A percentile compares a stretch with the other conserved stretches of the same genome.
phyloP scores from a whole-genome alignment of 2,113 vertebrate genomes.

The Epinephelus moara region DNA sequence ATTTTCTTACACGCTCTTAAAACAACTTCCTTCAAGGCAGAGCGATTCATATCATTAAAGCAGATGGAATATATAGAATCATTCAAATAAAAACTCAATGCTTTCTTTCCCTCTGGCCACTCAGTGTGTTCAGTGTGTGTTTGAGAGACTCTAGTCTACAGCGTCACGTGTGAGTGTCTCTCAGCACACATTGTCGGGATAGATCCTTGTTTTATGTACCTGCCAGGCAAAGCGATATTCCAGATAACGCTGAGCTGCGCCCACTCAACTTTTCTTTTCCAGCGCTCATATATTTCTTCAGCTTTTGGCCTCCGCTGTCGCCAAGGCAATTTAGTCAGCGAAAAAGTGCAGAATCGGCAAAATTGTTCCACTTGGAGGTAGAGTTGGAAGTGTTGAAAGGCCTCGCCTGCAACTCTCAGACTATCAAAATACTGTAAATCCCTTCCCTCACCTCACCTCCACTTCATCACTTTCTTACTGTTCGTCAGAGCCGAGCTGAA shows the following conservation, averaged over 20 bases:
- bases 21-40: conserved; percentile 1
- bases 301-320: conserved; percentile 70
- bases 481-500: conserved; percentile 31
- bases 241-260: conserved; percentile 73
- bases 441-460: conserved; percentile 49
- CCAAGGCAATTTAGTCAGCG: conserved; percentile 75
- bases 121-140: neutral
- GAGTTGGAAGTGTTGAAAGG: conserved; percentile 70
- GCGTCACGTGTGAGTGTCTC: conserved; percentile 39
- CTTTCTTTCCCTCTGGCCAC: conserved; percentile 28
- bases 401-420: conserved; percentile 58
- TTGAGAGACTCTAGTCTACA: conserved; percentile 16
- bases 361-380: conserved; percentile 71
- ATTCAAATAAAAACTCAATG: neutral
- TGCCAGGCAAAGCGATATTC: conserved; percentile 79
- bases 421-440: conserved; percentile 74
- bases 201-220: conserved; percentile 72
- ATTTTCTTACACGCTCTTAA: conserved; percentile 23
- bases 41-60: neutral
- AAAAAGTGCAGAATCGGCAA: conserved; percentile 70
- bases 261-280: conserved; percentile 73
- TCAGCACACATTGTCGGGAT: conserved; percentile 44
- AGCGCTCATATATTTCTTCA: conserved; percentile 74
- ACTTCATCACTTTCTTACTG: conserved; percentile 36
- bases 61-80: conserved; percentile 28